phyloP scores from a whole-genome alignment of 2,888 invertebrate species.

The Kuschelorhynchus macadamiae region DNA sequence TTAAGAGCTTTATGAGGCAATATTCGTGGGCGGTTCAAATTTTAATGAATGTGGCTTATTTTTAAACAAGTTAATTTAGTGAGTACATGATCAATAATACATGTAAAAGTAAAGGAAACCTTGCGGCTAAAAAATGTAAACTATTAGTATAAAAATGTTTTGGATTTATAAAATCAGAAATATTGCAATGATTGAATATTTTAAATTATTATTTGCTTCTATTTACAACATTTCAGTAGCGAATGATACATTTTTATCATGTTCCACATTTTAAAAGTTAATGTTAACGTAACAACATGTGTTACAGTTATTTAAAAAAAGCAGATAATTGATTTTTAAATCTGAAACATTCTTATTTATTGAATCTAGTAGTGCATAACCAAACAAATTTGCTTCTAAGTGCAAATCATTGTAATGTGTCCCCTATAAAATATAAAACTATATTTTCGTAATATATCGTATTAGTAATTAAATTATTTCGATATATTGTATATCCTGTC shows the following conservation, averaged over 20 bases:
- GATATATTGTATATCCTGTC: constrained; percentile 9
- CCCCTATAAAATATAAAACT: constrained; percentile 17
- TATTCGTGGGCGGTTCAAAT: no score
- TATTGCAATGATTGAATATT: no score
- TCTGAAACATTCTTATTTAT: constrained; percentile 19
- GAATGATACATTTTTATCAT: no score
- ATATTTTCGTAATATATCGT: constrained; percentile 32
- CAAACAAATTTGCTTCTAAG: constrained; percentile 2
- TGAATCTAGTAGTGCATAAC: constrained; percentile 7
- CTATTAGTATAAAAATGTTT: constrained; percentile 24
- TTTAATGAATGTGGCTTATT: no score
- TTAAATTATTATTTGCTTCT: no score
- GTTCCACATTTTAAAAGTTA: no score
- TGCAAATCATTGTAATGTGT: neutral
- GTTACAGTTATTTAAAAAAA: no score
- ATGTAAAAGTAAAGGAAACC: neutral
- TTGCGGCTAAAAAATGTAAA: neutral
- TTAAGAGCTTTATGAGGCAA: no score
- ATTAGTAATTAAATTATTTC: constrained; percentile 1
- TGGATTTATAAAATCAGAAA: constrained; percentile 2
- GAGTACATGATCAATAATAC: no score
- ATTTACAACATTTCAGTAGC: no score
- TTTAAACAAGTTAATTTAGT: no score
- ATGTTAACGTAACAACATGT: no score
- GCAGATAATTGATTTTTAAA: neutral